These are phyloP conservation scores for Ochropleura plecta DNA, from an alignment of 2,888 invertebrate genomes.

Conservation along the genomic window DNA sequence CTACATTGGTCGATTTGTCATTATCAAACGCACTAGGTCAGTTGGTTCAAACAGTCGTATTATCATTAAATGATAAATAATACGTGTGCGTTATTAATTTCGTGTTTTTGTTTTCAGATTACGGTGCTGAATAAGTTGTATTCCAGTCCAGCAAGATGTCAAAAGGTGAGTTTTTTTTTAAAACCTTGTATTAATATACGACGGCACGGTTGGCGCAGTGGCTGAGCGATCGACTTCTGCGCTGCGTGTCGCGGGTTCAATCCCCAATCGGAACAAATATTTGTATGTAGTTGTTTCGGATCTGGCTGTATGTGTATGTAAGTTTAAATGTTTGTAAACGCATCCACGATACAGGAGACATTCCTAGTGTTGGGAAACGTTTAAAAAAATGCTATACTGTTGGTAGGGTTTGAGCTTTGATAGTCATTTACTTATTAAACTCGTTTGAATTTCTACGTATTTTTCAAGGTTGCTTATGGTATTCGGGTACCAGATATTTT, in stretches of 20 bases:
- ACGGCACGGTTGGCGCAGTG: too few relatives aligned
- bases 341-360: too few relatives aligned
- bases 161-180: conserved; percentile 70
- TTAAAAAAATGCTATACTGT: neutral
- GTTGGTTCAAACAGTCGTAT: conserved; percentile 45
- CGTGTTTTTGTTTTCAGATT: conserved; percentile 66
- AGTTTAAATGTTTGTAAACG: too few relatives aligned
- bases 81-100: conserved; percentile 5
- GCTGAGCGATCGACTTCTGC: too few relatives aligned
- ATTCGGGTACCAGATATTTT: conserved; percentile 12
- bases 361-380: too few relatives aligned
- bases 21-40: conserved; percentile 55
- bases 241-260: too few relatives aligned
- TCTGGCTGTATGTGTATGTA: too few relatives aligned
- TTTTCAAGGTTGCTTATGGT: conserved; percentile 9
- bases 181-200: neutral
- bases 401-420: neutral
- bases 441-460: neutral
- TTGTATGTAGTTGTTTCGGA: too few relatives aligned
- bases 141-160: conserved; percentile 66
- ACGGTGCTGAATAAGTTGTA: conserved; percentile 61
- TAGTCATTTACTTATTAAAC: neutral
- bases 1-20: conserved; percentile 19
- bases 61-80: conserved; percentile 7
- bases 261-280: too few relatives aligned